Conservation (phyloP, 2,797 vertebrate species). For the Mareca strepera region DNA sequence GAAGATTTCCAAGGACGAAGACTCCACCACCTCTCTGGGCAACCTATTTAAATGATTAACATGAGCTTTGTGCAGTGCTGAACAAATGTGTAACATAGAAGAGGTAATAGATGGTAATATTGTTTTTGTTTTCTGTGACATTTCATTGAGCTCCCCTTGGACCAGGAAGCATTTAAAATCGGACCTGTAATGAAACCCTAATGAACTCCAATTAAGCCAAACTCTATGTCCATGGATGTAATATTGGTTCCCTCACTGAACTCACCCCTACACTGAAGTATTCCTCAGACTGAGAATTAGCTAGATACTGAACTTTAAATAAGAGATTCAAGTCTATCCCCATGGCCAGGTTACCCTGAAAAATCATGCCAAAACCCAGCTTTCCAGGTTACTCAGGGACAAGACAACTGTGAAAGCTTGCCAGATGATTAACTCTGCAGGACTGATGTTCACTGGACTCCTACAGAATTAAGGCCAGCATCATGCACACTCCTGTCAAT, state of each 20-base stretch:
- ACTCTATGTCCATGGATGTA: background rate
- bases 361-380: background rate
- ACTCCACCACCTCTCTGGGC: background rate
- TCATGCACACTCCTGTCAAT: background rate
- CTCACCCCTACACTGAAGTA: fast-evolving
- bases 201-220: background rate
- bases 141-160: background rate
- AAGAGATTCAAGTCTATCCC: background rate
- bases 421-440: background rate
- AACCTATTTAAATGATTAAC: background rate
- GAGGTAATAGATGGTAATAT: background rate
- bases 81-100: background rate
- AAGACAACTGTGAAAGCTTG: background rate
- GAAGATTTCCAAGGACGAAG: background rate
- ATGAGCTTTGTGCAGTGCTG: background rate
- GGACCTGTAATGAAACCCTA: background rate
- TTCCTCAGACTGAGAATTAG: background rate
- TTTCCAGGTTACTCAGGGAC: background rate
- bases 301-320: background rate
- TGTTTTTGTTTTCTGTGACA: background rate
- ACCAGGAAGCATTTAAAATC: background rate
- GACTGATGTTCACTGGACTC: background rate
- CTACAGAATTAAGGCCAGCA: background rate
- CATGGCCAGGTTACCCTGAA: background rate
- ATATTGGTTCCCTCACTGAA: background rate